Conservation (phyloP, 2,888 invertebrate species). For the Tribolium freemani region DNA sequence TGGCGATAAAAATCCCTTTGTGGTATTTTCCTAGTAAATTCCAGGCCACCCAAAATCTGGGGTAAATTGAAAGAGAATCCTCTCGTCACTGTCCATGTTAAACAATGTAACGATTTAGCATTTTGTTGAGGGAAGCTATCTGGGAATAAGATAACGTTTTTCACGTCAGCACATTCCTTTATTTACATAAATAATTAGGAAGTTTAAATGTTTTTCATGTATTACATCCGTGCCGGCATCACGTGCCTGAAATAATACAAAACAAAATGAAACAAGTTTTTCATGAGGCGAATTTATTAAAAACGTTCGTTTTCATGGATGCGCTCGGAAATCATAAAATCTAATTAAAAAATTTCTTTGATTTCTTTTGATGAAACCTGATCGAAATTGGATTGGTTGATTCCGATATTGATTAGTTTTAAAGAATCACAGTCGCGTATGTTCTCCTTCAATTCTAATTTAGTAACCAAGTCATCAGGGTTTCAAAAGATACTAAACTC, state of each 20-base stretch:
- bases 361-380: neutral
- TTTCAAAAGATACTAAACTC: slow-evolving; percentile 43
- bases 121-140: slow-evolving; percentile 8
- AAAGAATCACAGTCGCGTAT: slow-evolving; percentile 13
- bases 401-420: neutral
- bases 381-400: neutral
- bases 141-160: slow-evolving; percentile 24
- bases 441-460: slow-evolving; percentile 38
- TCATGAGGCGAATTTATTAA: slow-evolving; percentile 1
- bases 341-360: neutral
- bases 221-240: slow-evolving; percentile 2
- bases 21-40: slow-evolving; percentile 21
- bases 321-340: neutral
- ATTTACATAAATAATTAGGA: slow-evolving; percentile 34
- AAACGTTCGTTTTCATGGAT: neutral
- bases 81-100: slow-evolving; percentile 20
- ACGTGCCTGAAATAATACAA: slow-evolving; percentile 20
- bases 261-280: slow-evolving; percentile 5
- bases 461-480: slow-evolving; percentile 40
- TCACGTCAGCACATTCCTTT: slow-evolving; percentile 22
- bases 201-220: slow-evolving; percentile 22
- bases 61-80: slow-evolving; percentile 10
- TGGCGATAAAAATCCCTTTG: slow-evolving; percentile 27
- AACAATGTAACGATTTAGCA: slow-evolving; percentile 5
- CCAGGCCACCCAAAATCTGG: slow-evolving; percentile 25